Evolutionary conservation across 1,140 invertebrate genomes (phyloP).

Genomic region (Magallana angulata): DNA sequence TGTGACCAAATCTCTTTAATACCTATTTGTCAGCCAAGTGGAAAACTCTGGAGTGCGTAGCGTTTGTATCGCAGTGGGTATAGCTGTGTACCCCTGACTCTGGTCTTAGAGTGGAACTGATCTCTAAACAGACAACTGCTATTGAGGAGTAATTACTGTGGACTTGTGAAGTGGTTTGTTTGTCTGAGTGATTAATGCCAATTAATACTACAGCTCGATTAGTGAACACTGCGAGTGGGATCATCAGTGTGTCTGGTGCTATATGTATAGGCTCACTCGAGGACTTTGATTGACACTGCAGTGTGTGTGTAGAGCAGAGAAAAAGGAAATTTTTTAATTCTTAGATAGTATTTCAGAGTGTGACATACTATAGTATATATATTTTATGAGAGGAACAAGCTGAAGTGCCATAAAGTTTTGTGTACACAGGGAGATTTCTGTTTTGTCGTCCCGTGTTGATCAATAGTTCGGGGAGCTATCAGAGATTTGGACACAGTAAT

Average conservation of each 20-base stretch:
- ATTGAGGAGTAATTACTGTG: neutral
- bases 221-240: neutral
- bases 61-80: constrained; percentile 11
- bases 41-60: constrained; percentile 26
- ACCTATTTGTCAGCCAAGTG: constrained; percentile 35
- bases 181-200: constrained; percentile 29
- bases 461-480: constrained; percentile 19
- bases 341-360: neutral
- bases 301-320: neutral
- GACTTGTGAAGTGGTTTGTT: constrained; percentile 20
- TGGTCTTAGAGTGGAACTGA: constrained; percentile 5
- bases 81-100: constrained; percentile 14
- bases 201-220: constrained; percentile 28
- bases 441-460: neutral
- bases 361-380: neutral
- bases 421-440: constrained; percentile 27
- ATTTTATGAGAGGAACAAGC: constrained; percentile 19
- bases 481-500: constrained; percentile 22
- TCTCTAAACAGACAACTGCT: neutral
- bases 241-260: neutral
- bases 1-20: constrained; percentile 38
- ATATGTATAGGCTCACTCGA: neutral
- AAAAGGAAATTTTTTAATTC: constrained; percentile 17
- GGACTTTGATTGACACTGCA: neutral
- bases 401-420: constrained; percentile 30